A percentile compares a stretch with the other conserved stretches of the same genome.
phyloP scores from a whole-genome alignment of 2,797 vertebrate species.

The Alosa sapidissima region DNA sequence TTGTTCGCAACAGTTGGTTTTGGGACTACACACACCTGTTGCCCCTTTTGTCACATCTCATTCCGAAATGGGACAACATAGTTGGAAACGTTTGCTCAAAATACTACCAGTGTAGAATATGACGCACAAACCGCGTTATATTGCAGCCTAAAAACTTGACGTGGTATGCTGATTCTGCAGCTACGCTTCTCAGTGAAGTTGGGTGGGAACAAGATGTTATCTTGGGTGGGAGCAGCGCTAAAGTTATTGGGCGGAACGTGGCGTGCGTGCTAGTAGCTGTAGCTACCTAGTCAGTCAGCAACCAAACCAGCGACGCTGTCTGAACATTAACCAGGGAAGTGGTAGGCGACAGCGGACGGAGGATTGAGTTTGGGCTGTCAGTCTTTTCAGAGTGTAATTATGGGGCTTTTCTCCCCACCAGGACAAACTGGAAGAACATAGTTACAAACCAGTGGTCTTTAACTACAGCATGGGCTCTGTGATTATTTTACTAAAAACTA shows the following conservation, averaged over 20 bases:
- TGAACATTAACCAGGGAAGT: slow-evolving; percentile 13
- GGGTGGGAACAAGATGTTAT: slow-evolving; percentile 13
- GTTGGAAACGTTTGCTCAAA: too few species aligned
- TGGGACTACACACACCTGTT: not conserved
- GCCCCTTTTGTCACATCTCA: not conserved
- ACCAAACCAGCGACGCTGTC: not conserved
- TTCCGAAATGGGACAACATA: not conserved
- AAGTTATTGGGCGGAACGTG: slow-evolving; percentile 6
- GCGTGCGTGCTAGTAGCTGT: not conserved
- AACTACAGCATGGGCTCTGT: slow-evolving; percentile 31
- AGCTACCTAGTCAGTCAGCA: not conserved
- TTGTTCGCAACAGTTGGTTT: not conserved
- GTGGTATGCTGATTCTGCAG: not conserved
- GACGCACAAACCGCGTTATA: not conserved
- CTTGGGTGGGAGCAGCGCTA: slow-evolving; percentile 9
- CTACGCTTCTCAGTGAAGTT: not conserved
- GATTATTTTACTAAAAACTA: slow-evolving; percentile 35
- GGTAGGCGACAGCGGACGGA: not conserved
- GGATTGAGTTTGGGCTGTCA: not conserved
- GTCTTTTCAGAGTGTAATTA: slow-evolving; percentile 24
- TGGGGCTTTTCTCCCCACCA: slow-evolving; percentile 34
- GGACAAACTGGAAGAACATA: slow-evolving; percentile 39
- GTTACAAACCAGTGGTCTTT: slow-evolving; percentile 30
- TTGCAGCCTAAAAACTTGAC: not conserved
- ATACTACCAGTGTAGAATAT: too few species aligned